Evolutionary conservation across 2,888 invertebrate species (phyloP), one percentile per base, ranked within the genome.

Genomic region (Drosophila aldrichi): DNA sequence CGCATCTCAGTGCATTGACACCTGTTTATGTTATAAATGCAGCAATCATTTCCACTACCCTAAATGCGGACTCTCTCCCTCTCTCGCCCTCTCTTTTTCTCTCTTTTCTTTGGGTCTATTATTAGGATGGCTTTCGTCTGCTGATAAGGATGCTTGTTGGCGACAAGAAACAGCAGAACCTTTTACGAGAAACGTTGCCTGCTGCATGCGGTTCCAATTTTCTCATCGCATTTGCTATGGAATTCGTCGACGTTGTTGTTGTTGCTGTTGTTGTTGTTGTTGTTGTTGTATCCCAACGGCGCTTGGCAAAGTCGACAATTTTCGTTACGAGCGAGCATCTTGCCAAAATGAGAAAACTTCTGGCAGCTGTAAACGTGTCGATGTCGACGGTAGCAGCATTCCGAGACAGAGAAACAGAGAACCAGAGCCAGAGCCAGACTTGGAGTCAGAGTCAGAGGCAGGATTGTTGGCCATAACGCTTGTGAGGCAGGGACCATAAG

Each of bases 331-430:
- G 87, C 72, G 44, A 82, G 70, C 86, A 88, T 81, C 86, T 77
- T 81, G 81, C 58, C 76, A 70, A 88, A 90, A 90, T 88, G 88
- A 79, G 90, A 88, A 88, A 90, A 88, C 74, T 90, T 90, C 81
- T 76, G 76, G 61, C 78, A 82, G 75, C 82, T 74, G 75, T 84
- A 87, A 89, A 84, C 82, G 87, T 82, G 86, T 86, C 73, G 75
- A 78, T 54, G 80, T 66, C 48, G 61, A 55, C 46, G 22, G 32
- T 34, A 40, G 63, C 34, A 46, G 52, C 66, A 78, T 49, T 54
- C 56, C 51, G 43, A 72, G 57, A 49, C 57, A 49, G 59, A 77
- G 59, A 77, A 65, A n/a, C 43, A 48, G 52, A 18, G 18, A 22
- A 22, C 18, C 16, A 38, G 16, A 7, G 38, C 38, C 16, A 16